Base-by-base conservation (phyloP, 2,797 vertebrate species). In the Megaceryle alcyon region DNA sequence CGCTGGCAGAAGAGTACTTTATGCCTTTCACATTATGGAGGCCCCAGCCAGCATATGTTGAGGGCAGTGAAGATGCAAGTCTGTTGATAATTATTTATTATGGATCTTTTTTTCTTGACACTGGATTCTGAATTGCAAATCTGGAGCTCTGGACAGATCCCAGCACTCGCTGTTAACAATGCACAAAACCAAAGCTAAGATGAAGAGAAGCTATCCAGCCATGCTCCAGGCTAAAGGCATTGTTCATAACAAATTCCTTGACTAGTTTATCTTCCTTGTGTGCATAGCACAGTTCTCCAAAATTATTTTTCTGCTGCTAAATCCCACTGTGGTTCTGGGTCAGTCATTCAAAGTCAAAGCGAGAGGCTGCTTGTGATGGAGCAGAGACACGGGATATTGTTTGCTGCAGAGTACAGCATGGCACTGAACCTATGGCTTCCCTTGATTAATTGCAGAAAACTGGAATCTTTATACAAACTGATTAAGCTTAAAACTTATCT, bases 261-360 rank as follows among this genome's bases (percentile, higher is more conserved):
- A 81, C 71, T 64, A 54, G 77, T 95, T 94, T 90, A 64, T 88
- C 94, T 86, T 91, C 89, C 70, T 68, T 85, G 49, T 54, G 80
- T 16, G 64, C 53, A 25, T 4, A 64, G 76, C 77, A 94, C 88
- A 84, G 53, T 51, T 85, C 88, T 79, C 73, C 49, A 31, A 79
- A 85, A 85, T 85, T 79, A 76, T 89, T 96, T 90, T 90, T 68
- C 90, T 82, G 51, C 82, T 76, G 66, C 71, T 86, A 73, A 95
- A 80, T 79, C 81, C 90, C 73, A 31, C 51, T 41, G 82, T 78
- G 88, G 88, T 77, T 86, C 91, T 64, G 91, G 91, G 77, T 88
- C 90, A 79, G 53, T 70, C 80, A 64, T 0, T 86, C 80, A 53
- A 94, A 96, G 83, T 73, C 91, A 80, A 82, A 66, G 51, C 2